phyloP scores from a whole-genome alignment of 2,888 invertebrate genomes.

The Scrobipalpa atriplicella region DNA sequence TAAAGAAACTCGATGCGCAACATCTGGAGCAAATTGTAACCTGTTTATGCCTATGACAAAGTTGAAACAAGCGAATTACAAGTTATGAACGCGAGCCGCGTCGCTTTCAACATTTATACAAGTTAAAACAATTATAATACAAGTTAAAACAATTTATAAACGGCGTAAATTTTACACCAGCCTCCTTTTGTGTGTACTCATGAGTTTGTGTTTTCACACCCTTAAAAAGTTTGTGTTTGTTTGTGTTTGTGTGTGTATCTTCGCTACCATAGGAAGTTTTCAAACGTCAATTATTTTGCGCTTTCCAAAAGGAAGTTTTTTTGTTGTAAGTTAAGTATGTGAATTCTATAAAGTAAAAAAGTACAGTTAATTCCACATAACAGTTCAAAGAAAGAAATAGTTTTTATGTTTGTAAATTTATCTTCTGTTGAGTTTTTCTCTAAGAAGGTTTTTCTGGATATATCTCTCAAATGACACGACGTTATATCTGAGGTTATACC shows the following conservation, averaged over 20 bases:
- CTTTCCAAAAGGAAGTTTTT: too few relatives aligned
- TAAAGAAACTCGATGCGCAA: neutral
- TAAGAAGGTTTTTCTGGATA: too few relatives aligned
- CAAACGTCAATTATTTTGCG: too few relatives aligned
- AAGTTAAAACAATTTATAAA: constrained; percentile 15
- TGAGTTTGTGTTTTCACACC: neutral
- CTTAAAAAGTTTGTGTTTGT: neutral
- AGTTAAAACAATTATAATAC: neutral
- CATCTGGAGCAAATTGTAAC: neutral
- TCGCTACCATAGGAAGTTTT: neutral
- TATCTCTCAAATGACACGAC: too few relatives aligned
- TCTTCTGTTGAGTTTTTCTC: too few relatives aligned
- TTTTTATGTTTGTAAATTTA: too few relatives aligned
- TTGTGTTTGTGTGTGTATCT: neutral
- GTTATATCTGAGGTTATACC: too few relatives aligned
- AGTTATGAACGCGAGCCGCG: neutral
- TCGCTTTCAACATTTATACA: constrained; percentile 2
- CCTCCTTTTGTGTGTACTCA: neutral
- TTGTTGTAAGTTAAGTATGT: too few relatives aligned
- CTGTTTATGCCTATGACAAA: constrained; percentile 17
- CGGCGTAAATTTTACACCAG: neutral
- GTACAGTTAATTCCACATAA: too few relatives aligned
- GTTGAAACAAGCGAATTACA: constrained; percentile 11
- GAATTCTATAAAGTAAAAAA: too few relatives aligned
- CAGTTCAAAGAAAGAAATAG: too few relatives aligned